Base-by-base conservation (phyloP, 2,888 invertebrate species). In the Lochmaea crataegi region DNA sequence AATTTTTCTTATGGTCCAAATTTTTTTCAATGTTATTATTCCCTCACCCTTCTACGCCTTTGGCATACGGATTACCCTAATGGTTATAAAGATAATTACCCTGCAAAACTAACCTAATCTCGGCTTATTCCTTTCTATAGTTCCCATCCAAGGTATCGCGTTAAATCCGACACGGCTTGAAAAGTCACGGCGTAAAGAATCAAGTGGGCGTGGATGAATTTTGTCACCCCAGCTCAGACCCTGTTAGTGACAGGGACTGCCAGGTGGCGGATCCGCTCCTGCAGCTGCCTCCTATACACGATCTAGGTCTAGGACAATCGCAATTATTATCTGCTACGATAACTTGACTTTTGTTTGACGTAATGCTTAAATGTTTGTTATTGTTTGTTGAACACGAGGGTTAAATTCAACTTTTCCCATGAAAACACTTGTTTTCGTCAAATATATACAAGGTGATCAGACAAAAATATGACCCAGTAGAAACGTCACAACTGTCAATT, bases 101-200 rank as follows among this genome's bases (percentile, higher is more conserved):
- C 61, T 11, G 9, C 38, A 45, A 42, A 63, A 18, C 16, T 42
- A 16, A 32, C 26, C 61, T 61, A 42, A 63, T 63, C 61, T 63
- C 16, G 12, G 61, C 32, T 60, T 26, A 60, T 38, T 38, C 10
- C 12, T 53, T 60, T 60, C 60, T 38, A 26, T 38, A 14, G 32
- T 60, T 60, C 60, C 60, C 41, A 63, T 16, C n/a, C 18, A n/a
- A 63, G 42, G 61, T 63, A 63, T 63, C 56, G 32, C 56, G 57
- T 70, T 70, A 86, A 86, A 86, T 86, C 86, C 83, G 85, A 83
- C 79, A 82, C 85, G 86, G 85, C 86, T 86, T 86, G 85, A 86
- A 86, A 86, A 86, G 86, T 86, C 86, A 86, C 86, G 86, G 84
- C 84, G 84, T 83, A 83, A 86, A 85, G 85, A 86, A 87, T 87